Evolutionary conservation across 2,797 vertebrate genomes (phyloP), one percentile per base, ranked within the genome.

Genomic region (Urosaurus nigricauda): DNA sequence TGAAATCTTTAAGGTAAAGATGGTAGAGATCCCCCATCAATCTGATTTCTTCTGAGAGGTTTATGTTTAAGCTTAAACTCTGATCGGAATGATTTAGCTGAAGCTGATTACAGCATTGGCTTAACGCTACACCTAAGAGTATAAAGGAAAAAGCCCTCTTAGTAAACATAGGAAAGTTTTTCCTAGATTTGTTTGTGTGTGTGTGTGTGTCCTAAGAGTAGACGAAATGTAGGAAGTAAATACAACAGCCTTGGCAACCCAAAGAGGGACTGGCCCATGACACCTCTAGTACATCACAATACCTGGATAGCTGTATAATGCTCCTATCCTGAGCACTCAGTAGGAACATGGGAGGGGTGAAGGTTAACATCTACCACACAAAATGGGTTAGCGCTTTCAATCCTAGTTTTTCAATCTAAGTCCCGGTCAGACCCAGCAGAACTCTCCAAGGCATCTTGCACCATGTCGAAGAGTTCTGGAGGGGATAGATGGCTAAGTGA

Each of bases 401-500:
- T 80, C 85, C 87, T 71, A 75, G 89, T 70, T 92, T 94, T 60
- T 93, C 94, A 93, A 94, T 70, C 91, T 4, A 86, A 77, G 88
- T 91, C 90, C 92, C 77, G 26, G 43, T 73, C 82, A 88, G 92
- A 89, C 92, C 88, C 88, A 19, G 86, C 29, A 0, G 89, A 84
- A 90, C 85, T 91, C 51, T 21, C 87, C 77, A 85, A 84, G 93
- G 84, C 90, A 80, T 83, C 65, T 56, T 83, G 77, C 84, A 88
- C 78, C 87, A 90, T 92, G 93, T 21, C 93, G 47, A 94, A 79
- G 90, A 71, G 32, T 1, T 92, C 96, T 63, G 92, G 92, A 47
- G 95, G 92, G 29, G 95, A 97, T 70, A 97, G 93, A 85, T 73
- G 96, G 32, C 93, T 97, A 83, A 83, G 14, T 37, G 90, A 96